phyloP scores from a whole-genome alignment of 2,113 vertebrate genomes.

The Indri indri region DNA sequence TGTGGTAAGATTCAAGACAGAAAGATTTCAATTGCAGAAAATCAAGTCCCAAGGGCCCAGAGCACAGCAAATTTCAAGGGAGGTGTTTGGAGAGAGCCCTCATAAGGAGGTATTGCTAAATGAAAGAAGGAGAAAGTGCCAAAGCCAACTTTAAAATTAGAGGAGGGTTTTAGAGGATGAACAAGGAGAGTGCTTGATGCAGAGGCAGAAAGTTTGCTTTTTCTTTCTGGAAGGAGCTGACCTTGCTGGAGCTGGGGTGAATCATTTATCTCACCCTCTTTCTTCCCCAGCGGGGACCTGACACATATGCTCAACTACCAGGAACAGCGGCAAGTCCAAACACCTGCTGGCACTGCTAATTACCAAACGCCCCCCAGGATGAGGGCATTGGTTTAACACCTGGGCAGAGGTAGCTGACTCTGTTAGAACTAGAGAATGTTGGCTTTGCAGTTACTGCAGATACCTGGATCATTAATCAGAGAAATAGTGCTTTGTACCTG shows the following conservation, averaged over 20 bases:
- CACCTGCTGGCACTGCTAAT: slow-evolving; percentile 70
- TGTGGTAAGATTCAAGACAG: background rate
- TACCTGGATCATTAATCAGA: slow-evolving; percentile 69
- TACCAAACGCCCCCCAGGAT: slow-evolving; percentile 30
- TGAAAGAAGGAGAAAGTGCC: background rate
- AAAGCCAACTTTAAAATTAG: background rate
- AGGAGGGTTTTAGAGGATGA: background rate
- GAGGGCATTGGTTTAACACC: slow-evolving; percentile 43
- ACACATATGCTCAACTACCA: slow-evolving; percentile 64
- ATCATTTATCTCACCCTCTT: slow-evolving; percentile 46
- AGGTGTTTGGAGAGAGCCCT: background rate
- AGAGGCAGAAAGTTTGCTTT: background rate
- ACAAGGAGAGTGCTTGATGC: background rate
- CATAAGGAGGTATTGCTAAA: background rate
- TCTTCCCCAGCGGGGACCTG: slow-evolving; percentile 28
- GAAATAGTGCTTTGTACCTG: slow-evolving; percentile 39
- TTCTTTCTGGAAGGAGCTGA: slow-evolving; percentile 56
- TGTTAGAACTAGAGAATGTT: slow-evolving; percentile 2
- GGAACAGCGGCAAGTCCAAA: slow-evolving; percentile 40
- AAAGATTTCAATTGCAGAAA: background rate
- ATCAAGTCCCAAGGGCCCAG: background rate
- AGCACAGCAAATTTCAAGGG: background rate
- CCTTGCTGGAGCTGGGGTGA: slow-evolving; percentile 50
- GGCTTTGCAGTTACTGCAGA: slow-evolving; percentile 41
- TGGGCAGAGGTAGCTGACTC: slow-evolving; percentile 66